A percentile compares a stretch with the other conserved stretches of the same genome.
phyloP scores from a whole-genome alignment of 1,140 invertebrate species.

The Pinna nobilis region DNA sequence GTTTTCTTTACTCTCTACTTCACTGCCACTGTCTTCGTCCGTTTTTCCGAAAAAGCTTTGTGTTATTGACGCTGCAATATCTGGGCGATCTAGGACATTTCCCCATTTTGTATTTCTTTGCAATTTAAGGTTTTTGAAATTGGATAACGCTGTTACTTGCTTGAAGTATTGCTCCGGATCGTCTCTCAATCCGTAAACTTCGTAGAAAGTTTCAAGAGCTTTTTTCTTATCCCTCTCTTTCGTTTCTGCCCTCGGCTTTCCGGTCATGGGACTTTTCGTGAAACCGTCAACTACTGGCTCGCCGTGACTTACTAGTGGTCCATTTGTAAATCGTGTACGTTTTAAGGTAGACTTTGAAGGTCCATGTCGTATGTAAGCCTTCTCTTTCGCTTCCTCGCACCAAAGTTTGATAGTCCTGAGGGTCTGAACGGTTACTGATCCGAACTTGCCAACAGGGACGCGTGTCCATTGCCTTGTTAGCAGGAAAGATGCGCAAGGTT shows the following conservation, averaged over 20 bases:
- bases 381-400: conserved; percentile 69
- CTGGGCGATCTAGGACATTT: conserved; percentile 48
- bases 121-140: conserved; percentile 51
- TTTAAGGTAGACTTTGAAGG: conserved; percentile 65
- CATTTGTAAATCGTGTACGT: conserved; percentile 51
- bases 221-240: conserved; percentile 48
- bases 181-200: conserved; percentile 38
- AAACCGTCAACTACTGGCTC: conserved; percentile 65
- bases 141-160: conserved; percentile 47
- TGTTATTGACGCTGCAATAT: conserved; percentile 22
- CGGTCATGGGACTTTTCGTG: conserved; percentile 66
- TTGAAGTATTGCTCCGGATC: conserved; percentile 65
- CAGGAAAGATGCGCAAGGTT: conserved; percentile 71
- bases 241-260: conserved; percentile 53
- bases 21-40: conserved; percentile 2
- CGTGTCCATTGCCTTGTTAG: conserved; percentile 72
- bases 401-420: conserved; percentile 66
- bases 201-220: conserved; percentile 20
- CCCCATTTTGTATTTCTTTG: conserved; percentile 57
- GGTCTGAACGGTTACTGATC: conserved; percentile 64
- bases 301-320: conserved; percentile 67
- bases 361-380: conserved; percentile 62
- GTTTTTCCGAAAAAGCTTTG: conserved; percentile 2
- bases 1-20: not conserved
- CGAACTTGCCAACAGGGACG: conserved; percentile 59